phyloP scores from a whole-genome alignment of 2,797 vertebrate genomes.

The Pygocentrus nattereri region DNA sequence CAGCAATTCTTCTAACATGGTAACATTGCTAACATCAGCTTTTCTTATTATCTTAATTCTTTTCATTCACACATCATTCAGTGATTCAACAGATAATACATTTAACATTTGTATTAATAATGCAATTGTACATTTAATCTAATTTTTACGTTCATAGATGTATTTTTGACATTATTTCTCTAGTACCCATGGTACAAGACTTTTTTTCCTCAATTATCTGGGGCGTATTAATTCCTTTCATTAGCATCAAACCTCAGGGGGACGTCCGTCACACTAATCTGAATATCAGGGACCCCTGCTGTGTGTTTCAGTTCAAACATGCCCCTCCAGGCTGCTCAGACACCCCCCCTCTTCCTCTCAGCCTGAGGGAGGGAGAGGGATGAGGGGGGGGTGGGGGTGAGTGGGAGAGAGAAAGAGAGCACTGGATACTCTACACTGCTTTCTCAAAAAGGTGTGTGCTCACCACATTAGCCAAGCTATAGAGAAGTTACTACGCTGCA shows the following conservation, averaged over 20 bases:
- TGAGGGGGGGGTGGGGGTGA: neutral
- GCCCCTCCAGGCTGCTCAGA: slow-evolving; percentile 58
- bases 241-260: slow-evolving; percentile 62
- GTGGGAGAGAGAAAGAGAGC: neutral
- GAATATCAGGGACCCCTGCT: slow-evolving; percentile 72
- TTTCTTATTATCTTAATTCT: neutral
- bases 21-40: neutral
- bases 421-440: slow-evolving; percentile 13
- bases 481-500: neutral
- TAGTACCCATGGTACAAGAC: neutral
- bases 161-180: neutral
- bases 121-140: neutral
- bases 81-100: neutral
- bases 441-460: slow-evolving; percentile 1
- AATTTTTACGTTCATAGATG: neutral
- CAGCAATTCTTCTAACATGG: neutral
- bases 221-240: slow-evolving; percentile 57
- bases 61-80: neutral
- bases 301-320: slow-evolving; percentile 75
- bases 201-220: slow-evolving; percentile 58
- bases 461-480: slow-evolving; percentile 19
- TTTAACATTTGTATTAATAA: neutral
- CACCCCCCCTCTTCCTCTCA: slow-evolving; percentile 32
- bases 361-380: slow-evolving; percentile 21
- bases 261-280: slow-evolving; percentile 69